Conservation (phyloP, 2,113 vertebrate genomes). For the Ammodytes dubius region DNA sequence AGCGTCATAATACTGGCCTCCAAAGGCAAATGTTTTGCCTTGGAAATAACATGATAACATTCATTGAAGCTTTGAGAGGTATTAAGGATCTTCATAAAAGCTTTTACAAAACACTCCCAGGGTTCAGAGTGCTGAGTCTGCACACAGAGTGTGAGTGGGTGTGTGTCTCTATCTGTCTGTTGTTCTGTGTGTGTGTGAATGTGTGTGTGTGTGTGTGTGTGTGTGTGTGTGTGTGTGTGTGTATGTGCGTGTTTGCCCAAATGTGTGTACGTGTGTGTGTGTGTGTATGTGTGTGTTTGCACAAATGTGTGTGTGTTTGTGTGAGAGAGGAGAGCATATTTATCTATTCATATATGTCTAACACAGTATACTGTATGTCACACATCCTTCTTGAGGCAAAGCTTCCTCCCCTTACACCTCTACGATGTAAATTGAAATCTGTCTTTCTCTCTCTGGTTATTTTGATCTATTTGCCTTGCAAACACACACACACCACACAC, state of each 20-base stretch:
- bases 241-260: background rate
- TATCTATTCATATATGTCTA: slow-evolving; percentile 20
- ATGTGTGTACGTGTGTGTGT: slow-evolving; percentile 14
- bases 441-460: slow-evolving; percentile 32
- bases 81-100: slow-evolving; percentile 20
- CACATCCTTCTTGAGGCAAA: slow-evolving; percentile 21
- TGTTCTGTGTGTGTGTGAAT: background rate
- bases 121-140: background rate
- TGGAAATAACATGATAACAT: background rate
- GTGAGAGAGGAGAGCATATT: background rate
- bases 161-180: background rate
- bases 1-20: background rate
- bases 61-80: background rate
- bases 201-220: slow-evolving; percentile 5
- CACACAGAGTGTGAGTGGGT: background rate
- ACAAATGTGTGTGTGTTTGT: slow-evolving; percentile 5
- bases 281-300: background rate
- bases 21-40: background rate
- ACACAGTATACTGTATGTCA: slow-evolving; percentile 29
- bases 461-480: slow-evolving; percentile 33
- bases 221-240: too few relatives aligned
- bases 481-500: slow-evolving; percentile 1
- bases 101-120: slow-evolving; percentile 7
- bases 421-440: slow-evolving; percentile 30
- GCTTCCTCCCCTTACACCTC: slow-evolving; percentile 24